Percentiles rank a stretch among this genome's conserved stretches.
Evolutionary conservation across 2,888 invertebrate genomes (phyloP).

Genomic region (Drosophila borborema): DNA sequence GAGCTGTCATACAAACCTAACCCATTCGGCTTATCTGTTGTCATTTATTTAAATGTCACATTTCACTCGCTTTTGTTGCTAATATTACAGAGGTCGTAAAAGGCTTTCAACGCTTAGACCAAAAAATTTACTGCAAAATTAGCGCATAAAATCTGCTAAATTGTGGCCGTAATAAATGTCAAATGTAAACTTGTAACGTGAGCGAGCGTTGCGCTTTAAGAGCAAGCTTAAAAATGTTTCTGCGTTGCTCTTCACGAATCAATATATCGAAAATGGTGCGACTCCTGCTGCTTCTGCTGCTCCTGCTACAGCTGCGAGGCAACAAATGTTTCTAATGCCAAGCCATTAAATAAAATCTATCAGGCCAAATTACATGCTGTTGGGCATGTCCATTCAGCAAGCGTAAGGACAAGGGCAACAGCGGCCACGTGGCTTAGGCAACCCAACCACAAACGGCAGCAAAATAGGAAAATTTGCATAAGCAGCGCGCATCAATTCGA

Average conservation of each 20-base stretch:
- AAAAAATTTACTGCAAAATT: constrained; percentile 50
- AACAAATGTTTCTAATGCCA: constrained; percentile 76
- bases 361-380: constrained; percentile 63
- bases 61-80: constrained; percentile 16
- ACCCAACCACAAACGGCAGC: constrained; percentile 31
- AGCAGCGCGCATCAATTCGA: constrained; percentile 74
- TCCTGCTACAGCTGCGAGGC: constrained; percentile 30
- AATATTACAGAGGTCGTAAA: constrained; percentile 43
- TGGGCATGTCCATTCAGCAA: constrained; percentile 29
- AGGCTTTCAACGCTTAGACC: constrained; percentile 28
- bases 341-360: constrained; percentile 76
- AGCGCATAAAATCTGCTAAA: constrained; percentile 39
- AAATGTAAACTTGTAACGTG: constrained; percentile 15
- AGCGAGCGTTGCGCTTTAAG: background rate
- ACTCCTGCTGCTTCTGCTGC: constrained; percentile 2
- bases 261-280: constrained; percentile 40
- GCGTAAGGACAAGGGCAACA: constrained; percentile 34
- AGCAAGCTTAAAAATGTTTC: constrained; percentile 8
- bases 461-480: constrained; percentile 68
- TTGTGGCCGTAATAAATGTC: constrained; percentile 41
- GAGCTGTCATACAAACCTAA: background rate
- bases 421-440: constrained; percentile 57
- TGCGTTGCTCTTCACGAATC: constrained; percentile 31
- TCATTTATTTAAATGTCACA: constrained; percentile 23
- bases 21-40: constrained; percentile 11